Percentiles rank a stretch among this genome's conserved stretches.
phyloP scores from a whole-genome alignment of 2,113 vertebrate species.

The Formicarius rufipectus region DNA sequence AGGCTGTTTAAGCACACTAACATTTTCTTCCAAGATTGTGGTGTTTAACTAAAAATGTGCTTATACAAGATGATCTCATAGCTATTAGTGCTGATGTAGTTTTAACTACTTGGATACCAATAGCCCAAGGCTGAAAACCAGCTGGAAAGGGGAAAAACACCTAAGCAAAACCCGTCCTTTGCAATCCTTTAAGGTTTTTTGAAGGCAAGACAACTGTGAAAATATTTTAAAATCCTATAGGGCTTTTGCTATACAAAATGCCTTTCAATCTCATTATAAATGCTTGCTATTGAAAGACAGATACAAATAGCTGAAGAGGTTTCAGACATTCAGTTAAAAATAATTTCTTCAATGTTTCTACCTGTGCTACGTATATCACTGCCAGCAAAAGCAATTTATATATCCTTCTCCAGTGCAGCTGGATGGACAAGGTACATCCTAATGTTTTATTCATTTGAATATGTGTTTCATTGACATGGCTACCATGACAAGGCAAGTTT shows the following conservation, averaged over 20 bases:
- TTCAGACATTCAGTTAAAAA: slow-evolving; percentile 38
- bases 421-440: neutral
- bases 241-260: slow-evolving; percentile 11
- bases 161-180: slow-evolving; percentile 34
- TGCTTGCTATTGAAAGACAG: slow-evolving; percentile 14
- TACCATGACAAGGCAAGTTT: slow-evolving; percentile 50
- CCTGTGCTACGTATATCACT: neutral
- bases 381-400: neutral
- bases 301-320: slow-evolving; percentile 45
- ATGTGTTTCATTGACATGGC: neutral
- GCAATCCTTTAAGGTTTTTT: neutral
- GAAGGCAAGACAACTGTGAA: neutral
- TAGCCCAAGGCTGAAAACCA: slow-evolving; percentile 62
- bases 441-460: slow-evolving; percentile 40
- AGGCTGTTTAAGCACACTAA: slow-evolving; percentile 77
- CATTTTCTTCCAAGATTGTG: slow-evolving; percentile 68
- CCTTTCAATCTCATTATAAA: slow-evolving; percentile 47
- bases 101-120: slow-evolving; percentile 80
- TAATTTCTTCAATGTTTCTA: slow-evolving; percentile 11
- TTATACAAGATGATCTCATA: slow-evolving; percentile 85
- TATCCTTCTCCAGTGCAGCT: neutral
- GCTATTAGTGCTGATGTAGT: slow-evolving; percentile 80
- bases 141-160: slow-evolving; percentile 10
- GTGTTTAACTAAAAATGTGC: slow-evolving; percentile 83
- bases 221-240: neutral